These are phyloP conservation scores for Eupsittula cactorum DNA, from an alignment of 2,113 vertebrate genomes.

Conservation along the genomic window DNA sequence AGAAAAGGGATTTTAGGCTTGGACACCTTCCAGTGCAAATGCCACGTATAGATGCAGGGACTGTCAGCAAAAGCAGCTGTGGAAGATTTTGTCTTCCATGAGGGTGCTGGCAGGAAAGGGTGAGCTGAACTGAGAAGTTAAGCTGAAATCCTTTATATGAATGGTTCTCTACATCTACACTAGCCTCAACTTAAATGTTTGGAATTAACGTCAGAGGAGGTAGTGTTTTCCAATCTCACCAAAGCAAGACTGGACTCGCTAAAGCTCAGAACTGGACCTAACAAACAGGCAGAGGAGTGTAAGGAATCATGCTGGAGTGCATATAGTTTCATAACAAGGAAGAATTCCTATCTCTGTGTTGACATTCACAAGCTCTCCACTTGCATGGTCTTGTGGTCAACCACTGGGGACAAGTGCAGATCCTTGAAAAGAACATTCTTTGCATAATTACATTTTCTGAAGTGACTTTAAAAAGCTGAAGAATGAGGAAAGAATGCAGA, in stretches of 20 bases:
- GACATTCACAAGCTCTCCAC: not conserved
- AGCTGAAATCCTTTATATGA: not conserved
- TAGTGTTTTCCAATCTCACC: not conserved
- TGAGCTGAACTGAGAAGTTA: accelerated
- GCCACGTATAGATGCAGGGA: not conserved
- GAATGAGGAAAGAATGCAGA: not conserved
- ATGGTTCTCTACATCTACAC: not conserved
- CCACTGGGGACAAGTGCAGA: not conserved
- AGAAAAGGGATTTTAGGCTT: not conserved
- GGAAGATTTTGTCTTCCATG: not conserved
- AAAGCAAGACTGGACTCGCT: not conserved
- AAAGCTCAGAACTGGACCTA: not conserved
- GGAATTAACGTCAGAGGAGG: not conserved
- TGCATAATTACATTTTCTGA: not conserved
- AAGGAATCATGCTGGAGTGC: not conserved
- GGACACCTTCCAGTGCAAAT: not conserved
- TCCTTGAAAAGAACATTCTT: not conserved
- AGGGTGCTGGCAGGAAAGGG: not conserved
- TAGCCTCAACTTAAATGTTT: not conserved
- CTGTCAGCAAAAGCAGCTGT: not conserved
- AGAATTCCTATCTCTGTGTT: not conserved
- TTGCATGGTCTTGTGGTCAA: not conserved
- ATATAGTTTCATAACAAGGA: not conserved
- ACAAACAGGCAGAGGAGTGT: not conserved
- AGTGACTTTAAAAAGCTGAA: not conserved